Evolutionary conservation across 2,888 invertebrate genomes (phyloP).

Genomic region (Phragmatobia fuliginosa): DNA sequence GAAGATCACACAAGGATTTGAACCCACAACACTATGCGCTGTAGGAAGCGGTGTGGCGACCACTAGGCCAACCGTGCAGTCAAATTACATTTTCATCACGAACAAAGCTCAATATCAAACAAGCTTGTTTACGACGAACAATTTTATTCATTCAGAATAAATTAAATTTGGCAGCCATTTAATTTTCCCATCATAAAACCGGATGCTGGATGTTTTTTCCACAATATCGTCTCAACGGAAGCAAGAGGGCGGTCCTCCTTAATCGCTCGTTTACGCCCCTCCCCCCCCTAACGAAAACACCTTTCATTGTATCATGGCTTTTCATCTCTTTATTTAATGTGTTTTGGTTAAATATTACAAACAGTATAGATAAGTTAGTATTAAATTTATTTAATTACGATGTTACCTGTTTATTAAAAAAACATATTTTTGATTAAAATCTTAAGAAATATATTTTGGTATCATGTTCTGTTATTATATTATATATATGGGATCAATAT

Average conservation of each 20-base stretch:
- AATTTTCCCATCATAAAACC: slow-evolving; percentile 52
- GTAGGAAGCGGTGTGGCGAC: too few relatives aligned
- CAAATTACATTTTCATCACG: background rate
- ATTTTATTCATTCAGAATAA: slow-evolving; percentile 48
- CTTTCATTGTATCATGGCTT: slow-evolving; percentile 27
- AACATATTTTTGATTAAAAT: too few relatives aligned
- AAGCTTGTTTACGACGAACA: slow-evolving; percentile 15
- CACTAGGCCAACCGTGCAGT: background rate
- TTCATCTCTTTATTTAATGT: slow-evolving; percentile 45
- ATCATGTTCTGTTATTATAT: too few relatives aligned
- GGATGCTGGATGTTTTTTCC: slow-evolving; percentile 47
- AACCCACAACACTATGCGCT: too few relatives aligned
- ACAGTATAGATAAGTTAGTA: slow-evolving; percentile 11
- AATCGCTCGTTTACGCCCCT: slow-evolving; percentile 42
- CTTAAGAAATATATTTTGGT: too few relatives aligned
- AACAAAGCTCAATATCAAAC: slow-evolving; percentile 8
- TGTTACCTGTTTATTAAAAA: background rate
- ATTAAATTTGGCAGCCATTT: slow-evolving; percentile 59
- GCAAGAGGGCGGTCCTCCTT: slow-evolving; percentile 30
- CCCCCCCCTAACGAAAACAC: slow-evolving; percentile 46
- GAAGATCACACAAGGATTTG: too few relatives aligned
- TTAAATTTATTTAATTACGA: slow-evolving; percentile 22
- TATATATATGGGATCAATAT: too few relatives aligned
- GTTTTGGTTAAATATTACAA: slow-evolving; percentile 33
- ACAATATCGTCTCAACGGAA: slow-evolving; percentile 52